phyloP scores from a whole-genome alignment of 2,888 invertebrate genomes.

The Drosophila parthenogenetica region DNA sequence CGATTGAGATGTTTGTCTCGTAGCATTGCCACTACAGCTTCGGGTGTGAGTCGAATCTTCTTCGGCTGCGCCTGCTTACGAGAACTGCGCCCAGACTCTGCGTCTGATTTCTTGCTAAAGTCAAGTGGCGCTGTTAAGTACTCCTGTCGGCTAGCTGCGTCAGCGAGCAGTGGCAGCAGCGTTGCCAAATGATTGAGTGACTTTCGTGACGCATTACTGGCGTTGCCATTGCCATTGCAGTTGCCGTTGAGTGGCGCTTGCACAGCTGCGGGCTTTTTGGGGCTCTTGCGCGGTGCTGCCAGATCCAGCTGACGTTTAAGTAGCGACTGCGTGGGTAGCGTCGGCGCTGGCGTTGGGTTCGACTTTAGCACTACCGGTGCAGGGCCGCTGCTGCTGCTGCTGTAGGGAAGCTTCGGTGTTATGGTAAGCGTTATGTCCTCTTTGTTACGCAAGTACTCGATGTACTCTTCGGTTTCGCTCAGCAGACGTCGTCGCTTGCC shows the following conservation, averaged over 20 bases:
- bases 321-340: slow-evolving; percentile 49
- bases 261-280: slow-evolving; percentile 61
- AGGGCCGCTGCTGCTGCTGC: slow-evolving; percentile 11
- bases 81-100: slow-evolving; percentile 80
- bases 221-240: slow-evolving; percentile 15
- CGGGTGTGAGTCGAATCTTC: slow-evolving; percentile 83
- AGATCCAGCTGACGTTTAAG: slow-evolving; percentile 78
- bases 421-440: slow-evolving; percentile 85
- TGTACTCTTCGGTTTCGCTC: slow-evolving; percentile 84
- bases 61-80: slow-evolving; percentile 86
- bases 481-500: slow-evolving; percentile 72
- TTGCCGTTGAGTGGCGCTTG: slow-evolving; percentile 17
- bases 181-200: slow-evolving; percentile 80
- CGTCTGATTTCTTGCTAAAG: slow-evolving; percentile 76
- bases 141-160: slow-evolving; percentile 70
- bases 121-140: slow-evolving; percentile 73
- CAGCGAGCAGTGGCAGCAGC: slow-evolving; percentile 77
- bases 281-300: slow-evolving; percentile 68
- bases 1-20: slow-evolving; percentile 85
- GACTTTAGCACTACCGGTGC: slow-evolving; percentile 15
- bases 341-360: slow-evolving; percentile 18
- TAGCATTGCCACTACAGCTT: slow-evolving; percentile 80
- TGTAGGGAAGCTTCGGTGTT: slow-evolving; percentile 73
- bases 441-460: slow-evolving; percentile 85
- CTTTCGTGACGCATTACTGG: slow-evolving; percentile 61